A percentile compares a stretch with the other conserved stretches of the same genome.
Evolutionary conservation across 2,888 invertebrate genomes (phyloP).

Genomic region (Biston betularia): DNA sequence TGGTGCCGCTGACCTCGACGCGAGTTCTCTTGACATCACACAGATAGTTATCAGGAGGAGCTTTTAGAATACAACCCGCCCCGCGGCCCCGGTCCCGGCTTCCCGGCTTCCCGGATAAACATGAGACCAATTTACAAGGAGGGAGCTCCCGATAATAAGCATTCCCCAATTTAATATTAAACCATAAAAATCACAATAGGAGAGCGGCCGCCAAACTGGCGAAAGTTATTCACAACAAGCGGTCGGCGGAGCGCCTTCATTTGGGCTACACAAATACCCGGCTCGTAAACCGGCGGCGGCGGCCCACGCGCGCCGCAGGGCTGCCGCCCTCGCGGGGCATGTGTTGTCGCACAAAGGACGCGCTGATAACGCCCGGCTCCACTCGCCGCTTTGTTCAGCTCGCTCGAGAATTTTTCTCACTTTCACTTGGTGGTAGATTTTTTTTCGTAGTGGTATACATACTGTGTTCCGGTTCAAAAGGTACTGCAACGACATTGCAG

Average conservation of each 20-base stretch:
- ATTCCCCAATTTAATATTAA: conserved; percentile 1
- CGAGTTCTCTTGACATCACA: too few relatives aligned
- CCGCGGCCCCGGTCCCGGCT: background rate
- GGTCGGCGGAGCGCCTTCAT: conserved; percentile 23
- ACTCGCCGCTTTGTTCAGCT: too few relatives aligned
- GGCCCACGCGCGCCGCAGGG: conserved; percentile 34
- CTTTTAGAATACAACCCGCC: too few relatives aligned
- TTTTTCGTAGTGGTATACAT: too few relatives aligned
- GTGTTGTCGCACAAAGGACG: background rate
- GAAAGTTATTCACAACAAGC: conserved; percentile 18
- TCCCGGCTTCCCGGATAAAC: background rate
- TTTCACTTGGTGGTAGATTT: too few relatives aligned
- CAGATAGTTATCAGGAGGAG: too few relatives aligned
- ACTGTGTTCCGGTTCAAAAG: too few relatives aligned
- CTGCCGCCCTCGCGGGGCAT: too few relatives aligned
- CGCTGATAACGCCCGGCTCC: background rate
- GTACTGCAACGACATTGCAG: too few relatives aligned
- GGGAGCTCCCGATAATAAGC: background rate
- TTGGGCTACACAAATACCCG: conserved; percentile 36
- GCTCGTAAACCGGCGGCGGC: conserved; percentile 41
- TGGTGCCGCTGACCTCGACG: too few relatives aligned
- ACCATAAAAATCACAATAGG: conserved; percentile 4
- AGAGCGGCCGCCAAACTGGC: background rate
- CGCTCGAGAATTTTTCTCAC: too few relatives aligned
- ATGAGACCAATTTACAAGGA: background rate